phyloP scores from a whole-genome alignment of 2,888 invertebrate genomes.

The Drosophila sordidula region DNA sequence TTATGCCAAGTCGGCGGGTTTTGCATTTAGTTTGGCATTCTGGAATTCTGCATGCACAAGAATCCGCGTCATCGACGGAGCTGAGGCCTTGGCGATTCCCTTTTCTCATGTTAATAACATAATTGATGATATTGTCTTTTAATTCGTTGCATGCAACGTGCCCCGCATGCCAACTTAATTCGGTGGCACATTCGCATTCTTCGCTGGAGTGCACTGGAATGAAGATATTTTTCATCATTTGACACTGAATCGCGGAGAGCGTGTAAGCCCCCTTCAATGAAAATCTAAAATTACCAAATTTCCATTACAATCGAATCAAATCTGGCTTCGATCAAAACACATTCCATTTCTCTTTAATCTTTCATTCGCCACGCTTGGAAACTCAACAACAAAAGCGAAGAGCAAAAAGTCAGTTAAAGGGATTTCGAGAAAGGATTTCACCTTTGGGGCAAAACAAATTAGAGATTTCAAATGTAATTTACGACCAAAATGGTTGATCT shows the following conservation, averaged over 20 bases:
- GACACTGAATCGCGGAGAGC: slow-evolving; percentile 26
- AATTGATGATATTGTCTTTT: slow-evolving; percentile 85
- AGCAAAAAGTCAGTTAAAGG: slow-evolving; percentile 47
- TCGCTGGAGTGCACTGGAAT: slow-evolving; percentile 6
- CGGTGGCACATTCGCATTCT: slow-evolving; percentile 29
- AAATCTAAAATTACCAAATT: background rate
- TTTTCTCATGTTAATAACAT: slow-evolving; percentile 78
- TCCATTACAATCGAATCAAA: background rate
- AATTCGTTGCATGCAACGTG: slow-evolving; percentile 82
- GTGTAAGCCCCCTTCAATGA: background rate
- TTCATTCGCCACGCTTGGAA: slow-evolving; percentile 31
- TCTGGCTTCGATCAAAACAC: slow-evolving; percentile 27
- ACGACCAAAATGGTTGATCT: slow-evolving; percentile 82
- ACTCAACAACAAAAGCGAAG: slow-evolving; percentile 43
- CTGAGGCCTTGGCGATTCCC: slow-evolving; percentile 48
- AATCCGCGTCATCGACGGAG: slow-evolving; percentile 38
- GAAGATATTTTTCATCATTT: slow-evolving; percentile 26
- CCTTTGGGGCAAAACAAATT: slow-evolving; percentile 82
- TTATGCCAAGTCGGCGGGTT: slow-evolving; percentile 57
- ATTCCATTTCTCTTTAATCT: slow-evolving; percentile 35
- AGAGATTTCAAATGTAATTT: slow-evolving; percentile 83
- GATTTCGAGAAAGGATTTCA: slow-evolving; percentile 76
- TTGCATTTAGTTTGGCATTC: slow-evolving; percentile 47
- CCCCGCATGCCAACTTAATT: slow-evolving; percentile 62
- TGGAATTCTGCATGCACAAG: slow-evolving; percentile 44